These are phyloP conservation scores for Carassius gibelio DNA, from an alignment of 2,113 vertebrate species.

Conservation along the genomic window DNA sequence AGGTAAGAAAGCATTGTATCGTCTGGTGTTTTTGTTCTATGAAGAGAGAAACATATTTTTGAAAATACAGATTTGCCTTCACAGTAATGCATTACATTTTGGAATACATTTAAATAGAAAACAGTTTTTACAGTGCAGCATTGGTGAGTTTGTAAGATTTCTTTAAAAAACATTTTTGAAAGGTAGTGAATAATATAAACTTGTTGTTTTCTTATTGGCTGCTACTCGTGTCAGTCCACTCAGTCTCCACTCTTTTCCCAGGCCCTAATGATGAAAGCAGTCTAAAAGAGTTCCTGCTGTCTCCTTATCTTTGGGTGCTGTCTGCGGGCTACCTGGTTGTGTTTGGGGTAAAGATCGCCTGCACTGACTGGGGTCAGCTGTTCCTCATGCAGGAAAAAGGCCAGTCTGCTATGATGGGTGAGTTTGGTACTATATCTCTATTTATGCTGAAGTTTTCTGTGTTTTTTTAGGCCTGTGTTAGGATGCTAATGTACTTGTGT, in stretches of 20 bases:
- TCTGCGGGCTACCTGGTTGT: constrained; percentile 91
- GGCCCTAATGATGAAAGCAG: constrained; percentile 79
- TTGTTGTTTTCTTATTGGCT: background rate
- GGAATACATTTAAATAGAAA: background rate
- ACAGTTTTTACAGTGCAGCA: background rate
- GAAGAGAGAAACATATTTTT: background rate
- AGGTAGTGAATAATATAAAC: background rate
- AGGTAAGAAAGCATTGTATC: constrained; percentile 52
- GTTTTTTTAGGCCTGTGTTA: background rate
- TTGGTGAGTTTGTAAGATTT: background rate
- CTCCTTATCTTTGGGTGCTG: constrained; percentile 95
- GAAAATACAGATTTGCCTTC: background rate
- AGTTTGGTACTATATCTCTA: background rate
- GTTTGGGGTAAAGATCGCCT: constrained; percentile 95
- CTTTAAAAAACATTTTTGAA: background rate
- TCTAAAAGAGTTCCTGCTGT: constrained; percentile 87
- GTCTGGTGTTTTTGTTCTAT: background rate
- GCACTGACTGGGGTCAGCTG: constrained; percentile 96
- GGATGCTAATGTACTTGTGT: background rate
- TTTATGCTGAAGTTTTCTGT: background rate
- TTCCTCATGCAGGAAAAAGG: constrained; percentile 97
- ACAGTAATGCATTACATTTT: background rate
- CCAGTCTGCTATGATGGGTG: constrained; percentile 90
- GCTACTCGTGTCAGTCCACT: background rate
- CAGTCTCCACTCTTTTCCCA: constrained; percentile 35